Percentiles rank a stretch among this genome's conserved stretches.
Conservation (phyloP, 2,888 invertebrate genomes). For the Strigamia maritima region DNA sequence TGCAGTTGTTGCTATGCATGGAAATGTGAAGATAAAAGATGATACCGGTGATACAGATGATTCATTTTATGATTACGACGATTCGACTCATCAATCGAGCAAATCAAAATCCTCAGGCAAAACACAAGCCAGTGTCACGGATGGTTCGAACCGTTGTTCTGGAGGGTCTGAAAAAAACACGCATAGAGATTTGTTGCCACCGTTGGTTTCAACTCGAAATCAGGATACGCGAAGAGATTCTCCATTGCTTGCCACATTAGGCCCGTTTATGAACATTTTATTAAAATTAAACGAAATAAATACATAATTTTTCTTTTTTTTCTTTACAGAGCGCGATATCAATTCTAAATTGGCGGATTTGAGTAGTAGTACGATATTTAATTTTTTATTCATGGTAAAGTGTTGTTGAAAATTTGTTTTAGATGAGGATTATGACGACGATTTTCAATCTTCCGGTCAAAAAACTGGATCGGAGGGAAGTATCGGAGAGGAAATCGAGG, state of each 20-base stretch:
- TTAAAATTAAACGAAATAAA: too few relatives aligned
- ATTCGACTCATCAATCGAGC: neutral
- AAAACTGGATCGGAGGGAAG: slow-evolving; percentile 12
- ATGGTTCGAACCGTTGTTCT: neutral
- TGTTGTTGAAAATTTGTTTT: neutral
- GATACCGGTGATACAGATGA: neutral
- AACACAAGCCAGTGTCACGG: neutral
- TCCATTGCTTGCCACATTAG: neutral
- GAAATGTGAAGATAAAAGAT: neutral
- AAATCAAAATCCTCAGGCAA: neutral
- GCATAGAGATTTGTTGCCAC: neutral
- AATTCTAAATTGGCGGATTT: neutral
- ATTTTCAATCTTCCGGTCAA: slow-evolving; percentile 24
- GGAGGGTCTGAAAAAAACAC: neutral
- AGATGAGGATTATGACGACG: slow-evolving; percentile 31
- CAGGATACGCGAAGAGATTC: neutral
- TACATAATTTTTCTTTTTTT: too few relatives aligned
- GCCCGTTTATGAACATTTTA: too few relatives aligned
- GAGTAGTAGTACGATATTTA: neutral
- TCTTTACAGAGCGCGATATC: neutral
- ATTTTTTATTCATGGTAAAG: neutral
- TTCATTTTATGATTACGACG: neutral
- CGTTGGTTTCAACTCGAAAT: neutral
- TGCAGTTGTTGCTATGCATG: neutral
- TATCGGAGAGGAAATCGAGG: slow-evolving; percentile 2